Base-by-base conservation (phyloP, 2,797 vertebrate genomes). In the Tinamus major region DNA sequence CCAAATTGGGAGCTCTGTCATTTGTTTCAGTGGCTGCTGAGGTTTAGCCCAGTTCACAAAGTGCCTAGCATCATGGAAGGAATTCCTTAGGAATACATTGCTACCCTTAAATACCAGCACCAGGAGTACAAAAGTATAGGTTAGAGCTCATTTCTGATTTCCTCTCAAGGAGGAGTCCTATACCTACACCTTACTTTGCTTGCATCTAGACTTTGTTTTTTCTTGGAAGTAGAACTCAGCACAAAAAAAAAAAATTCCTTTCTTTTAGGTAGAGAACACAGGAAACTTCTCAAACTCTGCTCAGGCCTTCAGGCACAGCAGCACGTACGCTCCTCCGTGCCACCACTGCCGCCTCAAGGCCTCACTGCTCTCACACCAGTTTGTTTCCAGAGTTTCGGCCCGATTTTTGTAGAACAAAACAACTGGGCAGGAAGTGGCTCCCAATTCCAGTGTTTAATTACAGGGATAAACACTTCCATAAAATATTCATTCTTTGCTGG, bases 401-500 rank as follows among this genome's bases (percentile, higher is more conserved):
- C 69, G 42, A 58, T 41, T 92, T 96, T 86, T 95, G 14, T 4
- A 26, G 46, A 81, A 27, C 87, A 51, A 89, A 91, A 65, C 49
- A 75, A 67, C 33, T 23, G n/a, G 14, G 13, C 37, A 84, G 55
- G n/a, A 84, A 67, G 18, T 37, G 21, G 13, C 0, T 91, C 39
- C 63, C 67, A 67, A 78, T 70, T 37, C 68, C 61, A 86, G 11
- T 56, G 81, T 91, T 91, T 90, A 95, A 96, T 90, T 92, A 93
- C 61, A 88, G 46, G 77, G 70, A 91, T 84, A 95, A 96, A 95
- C 56, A 77, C 24, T 88, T 81, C 51, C 37, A 74, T 94, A 88
- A 88, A 94, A 90, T 80, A 95, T 96, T 95, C 86, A 93, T 92
- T 61, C 21, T 90, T 90, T 76, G 61, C 64, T 88, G 31, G 39